Evolutionary conservation across 2,113 vertebrate genomes (phyloP).

Genomic region (Perca fluviatilis): DNA sequence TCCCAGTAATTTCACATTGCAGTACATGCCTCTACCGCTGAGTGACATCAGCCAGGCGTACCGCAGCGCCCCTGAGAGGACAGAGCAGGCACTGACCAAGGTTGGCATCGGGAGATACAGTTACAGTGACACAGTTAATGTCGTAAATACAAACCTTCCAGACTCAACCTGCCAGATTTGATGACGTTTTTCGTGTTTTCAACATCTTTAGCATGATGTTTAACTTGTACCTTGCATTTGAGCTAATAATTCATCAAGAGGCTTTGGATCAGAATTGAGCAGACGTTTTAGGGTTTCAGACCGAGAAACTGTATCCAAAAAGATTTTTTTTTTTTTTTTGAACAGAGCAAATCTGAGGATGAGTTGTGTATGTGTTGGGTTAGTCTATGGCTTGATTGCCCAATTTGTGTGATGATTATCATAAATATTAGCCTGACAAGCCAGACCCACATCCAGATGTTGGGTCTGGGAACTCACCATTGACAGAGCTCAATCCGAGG

Average conservation of each 20-base stretch:
- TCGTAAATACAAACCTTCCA: background rate
- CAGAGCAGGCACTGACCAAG: conserved; percentile 92
- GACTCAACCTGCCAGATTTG: background rate
- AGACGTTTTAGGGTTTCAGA: background rate
- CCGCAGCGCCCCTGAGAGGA: conserved; percentile 90
- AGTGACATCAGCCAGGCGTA: conserved; percentile 93
- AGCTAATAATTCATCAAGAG: no score
- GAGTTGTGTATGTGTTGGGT: background rate
- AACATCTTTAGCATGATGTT: no score
- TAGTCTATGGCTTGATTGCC: no score
- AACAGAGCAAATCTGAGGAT: no score
- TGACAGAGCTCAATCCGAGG: no score
- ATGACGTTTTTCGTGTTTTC: background rate
- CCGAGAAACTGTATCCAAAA: background rate
- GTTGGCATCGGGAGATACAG: conserved; percentile 79
- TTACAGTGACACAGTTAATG: background rate
- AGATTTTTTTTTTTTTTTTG: background rate
- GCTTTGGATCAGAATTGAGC: no score
- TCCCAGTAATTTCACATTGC: conserved; percentile 91
- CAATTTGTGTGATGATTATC: background rate
- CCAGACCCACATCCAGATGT: no score
- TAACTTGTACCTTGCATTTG: no score
- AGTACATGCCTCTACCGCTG: conserved; percentile 93
- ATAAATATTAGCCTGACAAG: no score
- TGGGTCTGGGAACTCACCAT: no score